A percentile compares a stretch with the other conserved stretches of the same genome.
phyloP scores from a whole-genome alignment of 2,113 vertebrate genomes.

The Semnornis frantzii region DNA sequence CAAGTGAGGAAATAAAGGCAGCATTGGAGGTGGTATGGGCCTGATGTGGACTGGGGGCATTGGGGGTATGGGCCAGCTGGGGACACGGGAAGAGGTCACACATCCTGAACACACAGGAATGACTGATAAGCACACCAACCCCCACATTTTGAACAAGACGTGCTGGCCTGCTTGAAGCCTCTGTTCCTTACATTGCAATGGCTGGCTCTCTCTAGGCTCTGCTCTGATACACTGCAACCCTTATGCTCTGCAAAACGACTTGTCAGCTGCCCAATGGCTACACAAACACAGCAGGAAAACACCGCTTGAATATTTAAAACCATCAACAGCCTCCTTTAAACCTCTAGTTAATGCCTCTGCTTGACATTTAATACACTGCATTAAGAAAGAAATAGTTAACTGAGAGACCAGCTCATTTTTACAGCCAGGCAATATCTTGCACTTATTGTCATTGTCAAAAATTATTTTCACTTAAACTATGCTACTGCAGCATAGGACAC shows the following conservation, averaged over 20 bases:
- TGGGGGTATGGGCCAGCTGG: neutral
- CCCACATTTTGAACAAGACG: neutral
- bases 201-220: neutral
- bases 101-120: neutral
- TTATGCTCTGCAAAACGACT: constrained; percentile 43
- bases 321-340: constrained; percentile 25
- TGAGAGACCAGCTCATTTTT: neutral
- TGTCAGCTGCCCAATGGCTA: constrained; percentile 19
- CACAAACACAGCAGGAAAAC: constrained; percentile 56
- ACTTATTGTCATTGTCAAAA: neutral
- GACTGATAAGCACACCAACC: neutral
- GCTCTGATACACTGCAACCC: constrained; percentile 3
- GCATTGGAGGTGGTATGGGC: neutral
- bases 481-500: neutral
- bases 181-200: neutral
- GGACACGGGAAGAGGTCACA: neutral
- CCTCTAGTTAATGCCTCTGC: neutral
- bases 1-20: neutral
- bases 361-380: neutral
- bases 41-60: rapidly evolving
- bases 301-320: constrained; percentile 13
- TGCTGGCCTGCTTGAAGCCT: neutral
- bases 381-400: constrained; percentile 14
- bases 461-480: neutral
- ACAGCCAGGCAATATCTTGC: neutral